Evolutionary conservation across 2,797 vertebrate genomes (phyloP), one percentile per base, ranked within the genome.

Genomic region (Lacerta agilis): DNA sequence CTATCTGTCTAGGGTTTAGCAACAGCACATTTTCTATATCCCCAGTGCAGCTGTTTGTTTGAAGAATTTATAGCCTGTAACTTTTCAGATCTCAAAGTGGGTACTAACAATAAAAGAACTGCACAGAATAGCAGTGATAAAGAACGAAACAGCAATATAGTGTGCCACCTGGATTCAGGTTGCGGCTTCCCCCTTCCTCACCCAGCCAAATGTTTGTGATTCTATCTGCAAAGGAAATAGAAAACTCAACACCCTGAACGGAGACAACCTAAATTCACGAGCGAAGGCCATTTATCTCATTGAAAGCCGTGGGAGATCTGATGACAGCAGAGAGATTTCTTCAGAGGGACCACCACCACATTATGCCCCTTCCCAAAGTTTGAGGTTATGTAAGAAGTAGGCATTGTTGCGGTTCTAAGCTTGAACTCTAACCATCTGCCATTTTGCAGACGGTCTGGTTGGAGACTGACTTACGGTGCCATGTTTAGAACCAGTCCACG

Each of bases 211-310:
- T 23, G 7, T 20, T 64, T 64, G 55, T 27, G 49, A 45, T 58
- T 66, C 11, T 33, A 73, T 64, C 69, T 33, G 23, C 86, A 87
- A 43, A 73, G 55, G 69, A 87, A 87, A 87, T 33, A 82, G 67
- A 36, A 72, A 66, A 33, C 72, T 75, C 86, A 66, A 64, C 33
- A 45, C n/a, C 25, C 29, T 43, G 36, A 81, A 81, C 4, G 10
- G 36, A 81, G 49, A 33, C 55, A 33, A 73, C 17, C 36, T 73
- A 33, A 25, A 29, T 58, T 72, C 67, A 80, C 36, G 5, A 55
- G 20, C 25, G 36, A 69, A 67, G 29, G 41, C 6, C 77, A 79
- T 11, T 58, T 71, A 58, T 79, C 43, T 86, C 33, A 64, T 72
- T 20, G n/a, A 79, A 58, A 79, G 23, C 8, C 38, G 25, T 79